A percentile compares a stretch with the other conserved stretches of the same genome.
phyloP scores from a whole-genome alignment of 2,113 vertebrate genomes.

The Cebus imitator region DNA sequence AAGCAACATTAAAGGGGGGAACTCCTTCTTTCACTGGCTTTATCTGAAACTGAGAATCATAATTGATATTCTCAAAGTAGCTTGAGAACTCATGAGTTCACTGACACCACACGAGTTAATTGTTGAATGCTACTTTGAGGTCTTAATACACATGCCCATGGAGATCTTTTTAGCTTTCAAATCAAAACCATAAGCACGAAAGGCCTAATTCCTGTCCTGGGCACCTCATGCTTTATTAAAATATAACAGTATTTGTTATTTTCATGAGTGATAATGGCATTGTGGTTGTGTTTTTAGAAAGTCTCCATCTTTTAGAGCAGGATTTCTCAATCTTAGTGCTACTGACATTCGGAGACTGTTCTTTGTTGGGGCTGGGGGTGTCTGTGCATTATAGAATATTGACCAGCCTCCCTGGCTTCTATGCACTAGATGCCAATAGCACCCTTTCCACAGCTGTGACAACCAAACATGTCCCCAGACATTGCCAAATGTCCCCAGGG shows the following conservation, averaged over 20 bases:
- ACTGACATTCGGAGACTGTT: background rate
- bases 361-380: background rate
- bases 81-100: background rate
- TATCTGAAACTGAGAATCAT: background rate
- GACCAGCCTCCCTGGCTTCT: background rate
- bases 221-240: background rate
- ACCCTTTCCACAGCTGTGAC: background rate
- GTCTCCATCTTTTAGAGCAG: background rate
- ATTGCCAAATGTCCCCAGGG: background rate
- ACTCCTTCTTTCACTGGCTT: background rate
- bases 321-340: background rate
- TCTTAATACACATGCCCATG: background rate
- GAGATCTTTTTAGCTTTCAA: background rate
- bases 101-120: background rate
- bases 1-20: background rate
- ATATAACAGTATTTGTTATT: background rate
- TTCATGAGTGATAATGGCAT: background rate
- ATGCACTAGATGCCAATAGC: background rate
- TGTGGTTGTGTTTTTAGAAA: background rate
- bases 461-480: background rate
- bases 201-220: background rate
- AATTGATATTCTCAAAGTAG: background rate
- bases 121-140: background rate
- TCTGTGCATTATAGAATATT: background rate
- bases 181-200: background rate